Evolutionary conservation across 2,113 vertebrate genomes (phyloP).

Genomic region (Seriola aureovittata): DNA sequence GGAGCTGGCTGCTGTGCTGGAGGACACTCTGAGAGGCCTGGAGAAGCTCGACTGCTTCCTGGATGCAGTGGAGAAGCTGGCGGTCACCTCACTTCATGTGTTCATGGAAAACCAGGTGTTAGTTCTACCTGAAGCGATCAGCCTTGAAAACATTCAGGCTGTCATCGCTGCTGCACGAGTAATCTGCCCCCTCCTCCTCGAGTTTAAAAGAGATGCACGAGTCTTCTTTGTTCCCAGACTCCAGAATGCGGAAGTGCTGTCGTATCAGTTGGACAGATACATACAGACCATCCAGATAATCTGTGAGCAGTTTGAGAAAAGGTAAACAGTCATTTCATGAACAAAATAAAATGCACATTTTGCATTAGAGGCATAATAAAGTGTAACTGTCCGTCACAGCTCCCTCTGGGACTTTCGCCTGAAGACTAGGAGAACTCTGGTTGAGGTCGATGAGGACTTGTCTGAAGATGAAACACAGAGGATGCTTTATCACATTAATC

Average conservation of each 20-base stretch:
- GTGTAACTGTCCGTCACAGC: conserved; percentile 7
- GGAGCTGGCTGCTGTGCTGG: conserved; percentile 66
- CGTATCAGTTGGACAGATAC: conserved; percentile 76
- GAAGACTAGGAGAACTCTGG: not conserved
- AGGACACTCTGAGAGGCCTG: conserved; percentile 69
- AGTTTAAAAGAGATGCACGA: too few relatives aligned
- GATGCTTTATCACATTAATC: conserved; percentile 62
- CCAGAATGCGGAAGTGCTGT: conserved; percentile 67
- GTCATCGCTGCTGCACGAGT: conserved; percentile 59
- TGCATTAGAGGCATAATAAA: not conserved
- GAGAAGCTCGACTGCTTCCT: conserved; percentile 73
- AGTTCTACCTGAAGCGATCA: conserved; percentile 33
- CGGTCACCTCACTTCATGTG: conserved; percentile 77
- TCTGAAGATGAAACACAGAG: not conserved
- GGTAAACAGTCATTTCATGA: not conserved
- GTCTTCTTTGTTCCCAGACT: too few relatives aligned
- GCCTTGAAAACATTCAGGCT: conserved; percentile 35
- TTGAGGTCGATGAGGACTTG: too few relatives aligned
- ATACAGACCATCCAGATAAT: conserved; percentile 63
- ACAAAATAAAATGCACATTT: not conserved
- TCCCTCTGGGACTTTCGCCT: conserved; percentile 15
- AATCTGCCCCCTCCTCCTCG: not conserved
- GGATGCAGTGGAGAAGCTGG: conserved; percentile 82
- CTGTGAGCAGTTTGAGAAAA: conserved; percentile 63
- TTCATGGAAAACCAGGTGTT: conserved; percentile 61